Conservation (phyloP, 2,113 vertebrate genomes). For the Caranx melampygus region DNA sequence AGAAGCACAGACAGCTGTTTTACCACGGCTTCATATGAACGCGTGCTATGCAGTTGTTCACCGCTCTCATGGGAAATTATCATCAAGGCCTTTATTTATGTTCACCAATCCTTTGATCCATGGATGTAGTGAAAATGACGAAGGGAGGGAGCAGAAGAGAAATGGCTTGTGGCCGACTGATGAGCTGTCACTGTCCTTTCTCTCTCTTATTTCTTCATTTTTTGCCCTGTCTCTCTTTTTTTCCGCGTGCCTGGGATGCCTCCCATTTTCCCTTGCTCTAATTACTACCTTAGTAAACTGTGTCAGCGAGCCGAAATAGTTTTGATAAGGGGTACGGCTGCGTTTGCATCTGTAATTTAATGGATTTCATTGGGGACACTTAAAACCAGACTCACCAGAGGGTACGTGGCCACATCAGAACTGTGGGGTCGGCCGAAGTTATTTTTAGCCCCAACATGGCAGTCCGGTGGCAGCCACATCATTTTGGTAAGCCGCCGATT, state of each 20-base stretch:
- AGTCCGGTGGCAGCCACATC: slow-evolving; percentile 73
- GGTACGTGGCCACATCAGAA: slow-evolving; percentile 77
- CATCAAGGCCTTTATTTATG: slow-evolving; percentile 70
- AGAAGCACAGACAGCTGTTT: slow-evolving; percentile 70
- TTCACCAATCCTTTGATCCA: slow-evolving; percentile 60
- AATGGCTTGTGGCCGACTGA: slow-evolving; percentile 41
- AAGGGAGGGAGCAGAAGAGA: slow-evolving; percentile 33
- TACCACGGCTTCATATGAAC: slow-evolving; percentile 48
- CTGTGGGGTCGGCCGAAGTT: slow-evolving; percentile 52
- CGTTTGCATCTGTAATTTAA: slow-evolving; percentile 82
- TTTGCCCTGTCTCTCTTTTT: slow-evolving; percentile 34
- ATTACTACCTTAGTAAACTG: slow-evolving; percentile 76
- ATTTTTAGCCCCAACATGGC: slow-evolving; percentile 75
- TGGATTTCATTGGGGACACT: slow-evolving; percentile 74
- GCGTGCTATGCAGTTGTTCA: slow-evolving; percentile 63
- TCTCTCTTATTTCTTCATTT: slow-evolving; percentile 26
- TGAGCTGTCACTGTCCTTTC: slow-evolving; percentile 44
- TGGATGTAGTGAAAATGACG: slow-evolving; percentile 24
- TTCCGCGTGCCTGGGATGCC: slow-evolving; percentile 72
- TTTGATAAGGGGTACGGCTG: slow-evolving; percentile 75
- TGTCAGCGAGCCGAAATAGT: slow-evolving; percentile 74
- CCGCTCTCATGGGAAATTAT: slow-evolving; percentile 76
- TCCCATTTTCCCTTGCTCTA: slow-evolving; percentile 79
- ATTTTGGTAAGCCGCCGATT: slow-evolving; percentile 77
- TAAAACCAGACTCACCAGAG: slow-evolving; percentile 73